Percentiles rank a stretch among this genome's conserved stretches.
These are phyloP conservation scores for Coboldia fuscipes DNA, from an alignment of 1,140 invertebrate genomes.

Conservation along the genomic window DNA sequence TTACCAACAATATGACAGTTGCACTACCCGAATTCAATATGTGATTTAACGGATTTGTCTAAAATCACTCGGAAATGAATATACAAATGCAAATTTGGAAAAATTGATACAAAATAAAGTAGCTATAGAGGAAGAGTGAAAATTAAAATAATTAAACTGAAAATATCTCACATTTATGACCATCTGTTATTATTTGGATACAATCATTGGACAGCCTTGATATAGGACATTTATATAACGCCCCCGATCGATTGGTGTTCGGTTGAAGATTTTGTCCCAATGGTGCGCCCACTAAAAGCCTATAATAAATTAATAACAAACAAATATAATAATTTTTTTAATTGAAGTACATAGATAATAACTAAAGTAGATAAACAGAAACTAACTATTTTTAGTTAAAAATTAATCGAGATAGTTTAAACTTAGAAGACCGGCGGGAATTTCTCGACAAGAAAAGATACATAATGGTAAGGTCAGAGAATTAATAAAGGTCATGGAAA, in stretches of 20 bases:
- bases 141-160: too few relatives aligned
- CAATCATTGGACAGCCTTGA: slow-evolving; percentile 45
- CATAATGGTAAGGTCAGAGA: not conserved
- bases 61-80: too few relatives aligned
- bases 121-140: too few relatives aligned
- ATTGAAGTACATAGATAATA: not conserved
- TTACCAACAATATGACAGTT: too few relatives aligned
- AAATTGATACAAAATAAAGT: too few relatives aligned
- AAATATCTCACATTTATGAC: slow-evolving; percentile 61
- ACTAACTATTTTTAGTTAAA: not conserved
- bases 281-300: slow-evolving; percentile 82
- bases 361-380: not conserved
- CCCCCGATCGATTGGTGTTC: slow-evolving; percentile 63
- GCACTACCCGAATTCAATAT: too few relatives aligned
- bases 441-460: not conserved
- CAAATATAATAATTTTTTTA: not conserved
- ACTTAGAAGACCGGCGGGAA: not conserved
- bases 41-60: too few relatives aligned
- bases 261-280: slow-evolving; percentile 67
- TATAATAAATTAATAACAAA: slow-evolving; percentile 24
- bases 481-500: too few relatives aligned
- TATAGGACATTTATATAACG: slow-evolving; percentile 68
- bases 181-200: slow-evolving; percentile 67
- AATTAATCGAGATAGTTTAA: not conserved
- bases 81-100: too few relatives aligned